Base-by-base conservation (phyloP, 2,888 invertebrate species). In the Ditula angustiorana region DNA sequence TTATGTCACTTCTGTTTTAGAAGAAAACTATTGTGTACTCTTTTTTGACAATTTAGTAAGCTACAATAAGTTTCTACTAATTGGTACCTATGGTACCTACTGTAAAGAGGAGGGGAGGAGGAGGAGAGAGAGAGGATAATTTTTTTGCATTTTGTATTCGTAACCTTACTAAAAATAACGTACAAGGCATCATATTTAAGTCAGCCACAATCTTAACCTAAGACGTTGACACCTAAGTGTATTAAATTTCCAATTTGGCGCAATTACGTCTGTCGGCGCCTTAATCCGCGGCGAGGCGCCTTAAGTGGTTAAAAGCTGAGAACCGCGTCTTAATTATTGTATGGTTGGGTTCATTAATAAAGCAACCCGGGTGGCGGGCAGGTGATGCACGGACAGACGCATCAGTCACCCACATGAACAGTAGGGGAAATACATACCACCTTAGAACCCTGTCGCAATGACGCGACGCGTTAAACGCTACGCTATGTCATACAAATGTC, bases 181-280 rank as follows among this genome's bases (percentile, higher is more conserved):
- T n/a, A n/a, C n/a, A n/a, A n/a, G n/a, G n/a, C n/a, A n/a, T n/a
- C n/a, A n/a, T n/a, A n/a, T n/a, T n/a, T n/a, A n/a, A 16, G 37
- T 37, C 13, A 10, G 2, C 41, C 41, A 41, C 10, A 41, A 41
- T 19, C 16, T 41, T 19, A 41, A 41, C 19, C 41, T 33, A 49
- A 61, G 60, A n/a, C 23, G 26, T 37, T 19, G 52, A 2, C 28
- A 30, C n/a, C 41, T 61, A 55, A 67, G n/a, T 47, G 55, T 33
- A 41, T 77, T 74, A 74, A 73, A 76, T 74, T 67, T 67, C 53
- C 72, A 76, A 76, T 76, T 74, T 74, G 69, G 67, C 46, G 67
- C 69, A 71, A 77, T 76, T 74, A 70, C 53, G 59, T 30, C 47
- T 52, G 65, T 47, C 67, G 62, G 37, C 59, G 28, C 37, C 61